Percentiles rank a stretch among this genome's conserved stretches.
phyloP scores from a whole-genome alignment of 2,888 invertebrate species.

The Phortica magna region DNA sequence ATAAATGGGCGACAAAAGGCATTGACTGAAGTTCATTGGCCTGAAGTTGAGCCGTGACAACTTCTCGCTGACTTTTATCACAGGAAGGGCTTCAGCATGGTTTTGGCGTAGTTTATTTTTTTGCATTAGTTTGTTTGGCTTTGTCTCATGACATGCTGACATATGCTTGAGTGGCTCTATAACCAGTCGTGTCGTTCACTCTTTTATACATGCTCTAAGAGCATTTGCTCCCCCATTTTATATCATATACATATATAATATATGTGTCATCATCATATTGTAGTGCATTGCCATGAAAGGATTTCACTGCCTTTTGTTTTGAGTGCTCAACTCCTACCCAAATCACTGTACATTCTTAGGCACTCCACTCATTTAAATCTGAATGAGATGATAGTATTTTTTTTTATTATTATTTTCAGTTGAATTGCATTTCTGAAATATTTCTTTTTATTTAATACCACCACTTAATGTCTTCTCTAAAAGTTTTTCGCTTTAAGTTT shows the following conservation, averaged over 20 bases:
- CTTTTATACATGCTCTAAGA: not conserved
- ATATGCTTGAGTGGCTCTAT: not conserved
- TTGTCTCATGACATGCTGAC: slow-evolving; percentile 10
- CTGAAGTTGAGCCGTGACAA: not conserved
- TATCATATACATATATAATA: not conserved
- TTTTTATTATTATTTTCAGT: too few species aligned
- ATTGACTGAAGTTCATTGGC: slow-evolving; percentile 6
- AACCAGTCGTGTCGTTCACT: not conserved
- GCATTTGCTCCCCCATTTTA: not conserved
- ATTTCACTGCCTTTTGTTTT: not conserved
- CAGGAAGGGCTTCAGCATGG: not conserved
- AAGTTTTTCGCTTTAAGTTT: slow-evolving; percentile 3
- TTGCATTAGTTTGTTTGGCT: slow-evolving; percentile 1
- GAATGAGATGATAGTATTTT: too few species aligned
- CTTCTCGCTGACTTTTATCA: not conserved
- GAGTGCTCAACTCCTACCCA: too few species aligned
- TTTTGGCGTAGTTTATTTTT: not conserved
- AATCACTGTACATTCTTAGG: too few species aligned
- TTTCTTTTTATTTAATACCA: too few species aligned
- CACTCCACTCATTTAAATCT: too few species aligned
- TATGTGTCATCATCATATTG: slow-evolving; percentile 20
- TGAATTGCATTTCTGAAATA: too few species aligned
- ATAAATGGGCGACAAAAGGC: not conserved
- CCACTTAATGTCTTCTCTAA: too few species aligned
- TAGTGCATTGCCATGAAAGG: not conserved